These are phyloP conservation scores for Dysidea cf. avara DNA, from an alignment of 37 sponge, comb jelly and placozoan genomes.

Conservation along the genomic window DNA sequence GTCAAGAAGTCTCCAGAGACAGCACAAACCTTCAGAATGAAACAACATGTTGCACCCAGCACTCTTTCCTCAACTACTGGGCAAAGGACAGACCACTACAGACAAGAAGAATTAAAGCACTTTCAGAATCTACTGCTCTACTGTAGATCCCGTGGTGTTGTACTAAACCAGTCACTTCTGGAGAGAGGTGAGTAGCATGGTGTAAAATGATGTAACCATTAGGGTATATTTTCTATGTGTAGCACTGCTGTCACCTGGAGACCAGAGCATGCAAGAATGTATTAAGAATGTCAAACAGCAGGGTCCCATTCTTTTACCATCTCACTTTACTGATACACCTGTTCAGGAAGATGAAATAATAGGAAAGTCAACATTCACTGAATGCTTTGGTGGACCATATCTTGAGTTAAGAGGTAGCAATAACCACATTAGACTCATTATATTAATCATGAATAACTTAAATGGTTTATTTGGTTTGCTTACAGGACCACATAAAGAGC, in stretches of 20 bases:
- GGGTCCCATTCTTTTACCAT: constrained; percentile 8
- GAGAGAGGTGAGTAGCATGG: constrained; percentile 30
- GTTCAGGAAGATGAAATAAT: background rate
- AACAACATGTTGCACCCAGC: constrained; percentile 3
- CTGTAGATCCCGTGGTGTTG: constrained; percentile 15
- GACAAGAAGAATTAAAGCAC: constrained; percentile 28
- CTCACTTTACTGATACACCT: constrained; percentile 2
- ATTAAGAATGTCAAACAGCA: constrained; percentile 6
- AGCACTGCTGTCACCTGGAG: constrained; percentile 54
- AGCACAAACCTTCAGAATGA: background rate
- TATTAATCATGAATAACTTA: too few relatives aligned
- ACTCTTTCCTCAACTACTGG: constrained; percentile 21
- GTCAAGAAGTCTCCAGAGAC: background rate
- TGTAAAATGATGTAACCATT: background rate
- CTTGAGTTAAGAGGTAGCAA: constrained; percentile 33
- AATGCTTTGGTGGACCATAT: constrained; percentile 55
- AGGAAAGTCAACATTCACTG: background rate
- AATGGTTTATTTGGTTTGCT: too few relatives aligned
- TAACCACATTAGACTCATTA: background rate
- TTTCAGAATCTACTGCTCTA: constrained; percentile 11
- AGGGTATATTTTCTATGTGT: too few relatives aligned
- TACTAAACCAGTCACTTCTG: constrained; percentile 11
- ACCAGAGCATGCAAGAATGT: constrained; percentile 26
- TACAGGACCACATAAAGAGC: constrained; percentile 11
- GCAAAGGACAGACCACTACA: background rate